A percentile compares a stretch with the other conserved stretches of the same genome.
Conservation (phyloP, 2,113 vertebrate genomes). For the Erinaceus europaeus region DNA sequence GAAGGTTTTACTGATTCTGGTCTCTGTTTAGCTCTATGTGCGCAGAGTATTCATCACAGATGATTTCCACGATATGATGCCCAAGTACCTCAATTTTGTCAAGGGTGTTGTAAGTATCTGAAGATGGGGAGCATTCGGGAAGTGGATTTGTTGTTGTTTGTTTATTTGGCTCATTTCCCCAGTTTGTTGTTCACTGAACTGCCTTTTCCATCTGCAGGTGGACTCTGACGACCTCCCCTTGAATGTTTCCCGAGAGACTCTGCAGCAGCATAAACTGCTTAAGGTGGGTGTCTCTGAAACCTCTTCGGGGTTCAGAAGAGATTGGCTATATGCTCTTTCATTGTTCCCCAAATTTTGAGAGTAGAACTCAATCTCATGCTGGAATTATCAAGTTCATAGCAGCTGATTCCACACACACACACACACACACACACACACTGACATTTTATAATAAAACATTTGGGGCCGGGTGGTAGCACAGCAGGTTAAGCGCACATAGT, state of each 20-base stretch:
- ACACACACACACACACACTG: too few species aligned
- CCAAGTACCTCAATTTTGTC: constrained; percentile 97
- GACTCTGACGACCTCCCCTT: constrained; percentile 98
- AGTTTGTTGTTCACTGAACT: background rate
- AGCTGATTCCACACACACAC: background rate
- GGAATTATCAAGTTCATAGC: background rate
- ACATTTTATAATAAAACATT: background rate
- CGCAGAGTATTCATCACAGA: constrained; percentile 99
- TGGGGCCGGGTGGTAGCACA: too few species aligned
- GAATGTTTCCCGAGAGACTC: constrained; percentile 97
- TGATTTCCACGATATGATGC: constrained; percentile 99
- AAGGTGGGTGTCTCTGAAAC: constrained; percentile 84
- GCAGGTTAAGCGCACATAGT: too few species aligned
- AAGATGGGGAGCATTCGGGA: too few species aligned
- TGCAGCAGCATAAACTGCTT: constrained; percentile 97
- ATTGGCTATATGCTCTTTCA: background rate
- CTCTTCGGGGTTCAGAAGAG: background rate
- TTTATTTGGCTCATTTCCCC: background rate
- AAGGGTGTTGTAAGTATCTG: constrained; percentile 95
- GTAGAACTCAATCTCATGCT: background rate
- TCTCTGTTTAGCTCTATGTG: constrained; percentile 89
- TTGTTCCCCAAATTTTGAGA: background rate
- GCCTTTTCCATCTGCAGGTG: constrained; percentile 82
- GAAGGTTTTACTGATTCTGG: constrained; percentile 22
- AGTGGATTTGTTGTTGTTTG: accelerated